Evolutionary conservation across 2,888 invertebrate genomes (phyloP), one percentile per base, ranked within the genome.

Genomic region (Drosophila pseudotalamancana): DNA sequence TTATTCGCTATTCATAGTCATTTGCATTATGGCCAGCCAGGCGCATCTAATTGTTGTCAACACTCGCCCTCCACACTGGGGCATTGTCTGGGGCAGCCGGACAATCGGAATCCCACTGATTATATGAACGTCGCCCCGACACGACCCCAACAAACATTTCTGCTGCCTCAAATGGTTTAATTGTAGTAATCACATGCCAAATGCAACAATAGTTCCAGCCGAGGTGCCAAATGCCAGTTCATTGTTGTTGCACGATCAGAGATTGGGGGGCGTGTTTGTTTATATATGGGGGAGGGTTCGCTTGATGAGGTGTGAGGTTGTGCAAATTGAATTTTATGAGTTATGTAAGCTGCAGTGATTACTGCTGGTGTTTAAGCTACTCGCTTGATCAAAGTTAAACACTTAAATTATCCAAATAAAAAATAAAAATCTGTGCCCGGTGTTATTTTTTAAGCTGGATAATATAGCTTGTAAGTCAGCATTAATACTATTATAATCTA

Each of bases 31-130:
- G 35, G 40, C 37, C 61, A 76, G 45, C 71, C 57, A 74, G 73
- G 54, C 74, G 70, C 57, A 78, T 55, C 83, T 71, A 87, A 83
- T 87, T 80, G 74, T 51, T 76, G 80, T 87, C 85, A 78, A 72
- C 77, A 72, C 77, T 53, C 45, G 11, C 53, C 18, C 39, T 27
- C 11, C 6, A 6, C 25, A 18, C n/a, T 37, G 32, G 14, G 37
- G 16, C 50, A 67, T 57, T 65, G 62, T 54, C 29, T 72, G 56
- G n/a, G n/a, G 61, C 27, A 16, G 11, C 42, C 48, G 34, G 25
- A 49, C 14, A 23, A 34, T 46, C 11, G 43, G 12, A 23, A 34
- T 46, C 11, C 39, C 46, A 57, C 56, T 32, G 75, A 63, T 76
- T 65, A 43, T 37, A 48, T 53, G 55, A 56, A 23, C 50, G 50